Evolutionary conservation across 2,888 invertebrate genomes (phyloP), one percentile per base, ranked within the genome.

Genomic region (Pheosia tremula): DNA sequence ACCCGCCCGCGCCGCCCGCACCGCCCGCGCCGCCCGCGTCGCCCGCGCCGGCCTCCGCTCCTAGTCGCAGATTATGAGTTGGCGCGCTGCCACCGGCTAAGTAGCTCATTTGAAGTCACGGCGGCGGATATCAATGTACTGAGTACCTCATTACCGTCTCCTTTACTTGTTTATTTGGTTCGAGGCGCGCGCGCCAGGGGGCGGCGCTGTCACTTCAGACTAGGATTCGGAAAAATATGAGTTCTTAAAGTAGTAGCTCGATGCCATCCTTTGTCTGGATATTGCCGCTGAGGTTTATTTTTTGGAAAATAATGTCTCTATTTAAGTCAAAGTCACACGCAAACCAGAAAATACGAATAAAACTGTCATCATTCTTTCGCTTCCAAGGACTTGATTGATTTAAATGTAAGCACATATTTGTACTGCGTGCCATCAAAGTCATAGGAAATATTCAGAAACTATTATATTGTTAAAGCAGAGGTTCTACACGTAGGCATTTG

Each of bases 31-130:
- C 8, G 39, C 3, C 39, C 39, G 39, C 5, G 39, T 39, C 39
- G 39, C 10, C 4, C 9, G 7, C 4, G 49, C 9, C n/a, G 43
- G 41, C 41, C 49, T 0, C 49, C n/a, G n/a, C 49, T 43, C 43
- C 43, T 3, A 8, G 43, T 9, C 43, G 8, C 43, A 8, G 43
- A 43, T 9, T 39, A 39, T 3, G 49, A 13, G 49, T 13, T 11
- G 49, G 49, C 49, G 49, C 49, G 49, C 49, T 49, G 49, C 49
- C 49, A 49, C n/a, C 49, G 49, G 43, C n/a, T n/a, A 49, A 49
- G 13, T 13, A 49, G 11, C 49, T 13, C 49, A 49, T 49, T 49
- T 49, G n/a, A 49, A 49, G n/a, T 49, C 49, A n/a, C 49, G 49
- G 49, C 49, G 49, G 13, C 49, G 13, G 49, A 49, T n/a, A 49